Evolutionary conservation across 2,888 invertebrate genomes (phyloP).

Genomic region (Boloria selene): DNA sequence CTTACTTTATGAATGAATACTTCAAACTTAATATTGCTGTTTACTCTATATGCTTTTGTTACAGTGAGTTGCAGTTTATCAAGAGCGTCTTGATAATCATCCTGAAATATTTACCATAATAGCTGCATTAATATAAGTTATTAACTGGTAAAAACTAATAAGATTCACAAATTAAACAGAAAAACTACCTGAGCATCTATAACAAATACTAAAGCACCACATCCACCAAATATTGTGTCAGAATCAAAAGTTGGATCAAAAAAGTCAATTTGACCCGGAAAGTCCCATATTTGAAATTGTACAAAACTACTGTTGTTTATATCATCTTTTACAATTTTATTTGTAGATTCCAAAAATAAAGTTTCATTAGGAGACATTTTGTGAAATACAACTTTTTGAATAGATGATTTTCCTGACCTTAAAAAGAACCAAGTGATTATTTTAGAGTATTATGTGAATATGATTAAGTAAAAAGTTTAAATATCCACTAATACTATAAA

Average conservation of each 20-base stretch:
- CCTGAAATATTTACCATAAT: conserved; percentile 78
- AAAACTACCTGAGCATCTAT: conserved; percentile 94
- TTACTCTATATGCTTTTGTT: conserved; percentile 96
- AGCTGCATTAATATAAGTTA: not conserved
- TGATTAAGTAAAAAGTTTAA: not conserved
- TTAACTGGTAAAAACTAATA: not conserved
- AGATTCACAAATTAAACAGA: too few species aligned
- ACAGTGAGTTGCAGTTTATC: conserved; percentile 96
- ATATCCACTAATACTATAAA: not conserved
- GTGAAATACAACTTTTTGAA: conserved; percentile 99
- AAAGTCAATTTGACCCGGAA: conserved; percentile 99
- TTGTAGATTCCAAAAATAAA: conserved; percentile 98
- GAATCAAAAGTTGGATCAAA: conserved; percentile 98
- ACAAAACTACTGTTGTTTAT: conserved; percentile 98
- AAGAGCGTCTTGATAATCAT: conserved; percentile 98
- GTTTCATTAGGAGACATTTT: conserved; percentile 99
- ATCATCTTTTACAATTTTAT: conserved; percentile 99
- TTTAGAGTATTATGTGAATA: not conserved
- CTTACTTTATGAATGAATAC: conserved; percentile 97
- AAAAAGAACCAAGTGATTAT: conserved; percentile 50
- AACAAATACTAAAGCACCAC: conserved; percentile 98
- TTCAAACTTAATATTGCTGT: conserved; percentile 98
- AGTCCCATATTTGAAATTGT: conserved; percentile 99
- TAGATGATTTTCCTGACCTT: conserved; percentile 99
- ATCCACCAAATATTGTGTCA: conserved; percentile 97